Evolutionary conservation across 2,888 invertebrate species (phyloP).

Genomic region (Hydropsyche betteni): DNA sequence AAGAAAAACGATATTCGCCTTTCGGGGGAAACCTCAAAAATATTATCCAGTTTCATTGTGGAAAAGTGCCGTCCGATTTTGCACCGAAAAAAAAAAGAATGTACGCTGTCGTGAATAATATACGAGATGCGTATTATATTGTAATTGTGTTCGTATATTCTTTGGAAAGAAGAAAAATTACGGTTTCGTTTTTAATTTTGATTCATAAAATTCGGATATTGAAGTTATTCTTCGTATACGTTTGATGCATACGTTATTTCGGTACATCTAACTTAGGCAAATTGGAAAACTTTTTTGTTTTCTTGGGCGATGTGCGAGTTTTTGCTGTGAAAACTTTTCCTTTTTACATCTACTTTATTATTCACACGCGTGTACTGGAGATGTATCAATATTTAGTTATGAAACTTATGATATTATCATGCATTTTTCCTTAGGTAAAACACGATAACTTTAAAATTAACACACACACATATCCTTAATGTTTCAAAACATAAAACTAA

Average conservation of each 20-base stretch:
- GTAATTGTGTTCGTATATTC: too few species aligned
- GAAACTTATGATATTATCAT: slow-evolving; percentile 7
- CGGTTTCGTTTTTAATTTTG: too few species aligned
- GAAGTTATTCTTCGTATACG: too few species aligned
- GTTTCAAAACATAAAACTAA: too few species aligned
- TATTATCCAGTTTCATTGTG: background rate
- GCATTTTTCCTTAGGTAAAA: background rate
- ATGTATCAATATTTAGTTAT: slow-evolving; percentile 24
- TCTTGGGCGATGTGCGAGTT: slow-evolving; percentile 17
- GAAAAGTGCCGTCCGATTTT: background rate
- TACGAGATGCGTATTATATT: background rate
- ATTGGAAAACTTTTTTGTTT: slow-evolving; percentile 32
- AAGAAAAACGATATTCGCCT: slow-evolving; percentile 10
- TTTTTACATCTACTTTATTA: slow-evolving; percentile 26
- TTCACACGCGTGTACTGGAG: slow-evolving; percentile 9
- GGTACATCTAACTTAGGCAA: slow-evolving; percentile 14
- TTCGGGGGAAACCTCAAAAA: slow-evolving; percentile 3
- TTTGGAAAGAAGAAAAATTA: too few species aligned
- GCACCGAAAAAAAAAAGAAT: background rate
- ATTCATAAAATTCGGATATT: too few species aligned
- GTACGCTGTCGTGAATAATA: too few species aligned
- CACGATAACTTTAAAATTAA: too few species aligned
- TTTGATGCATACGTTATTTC: background rate
- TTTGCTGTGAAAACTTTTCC: slow-evolving; percentile 16
- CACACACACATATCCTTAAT: too few species aligned